Evolutionary conservation across 1,140 invertebrate species (phyloP), one percentile per base, ranked within the genome.

Genomic region (Tetramorium simillimum): DNA sequence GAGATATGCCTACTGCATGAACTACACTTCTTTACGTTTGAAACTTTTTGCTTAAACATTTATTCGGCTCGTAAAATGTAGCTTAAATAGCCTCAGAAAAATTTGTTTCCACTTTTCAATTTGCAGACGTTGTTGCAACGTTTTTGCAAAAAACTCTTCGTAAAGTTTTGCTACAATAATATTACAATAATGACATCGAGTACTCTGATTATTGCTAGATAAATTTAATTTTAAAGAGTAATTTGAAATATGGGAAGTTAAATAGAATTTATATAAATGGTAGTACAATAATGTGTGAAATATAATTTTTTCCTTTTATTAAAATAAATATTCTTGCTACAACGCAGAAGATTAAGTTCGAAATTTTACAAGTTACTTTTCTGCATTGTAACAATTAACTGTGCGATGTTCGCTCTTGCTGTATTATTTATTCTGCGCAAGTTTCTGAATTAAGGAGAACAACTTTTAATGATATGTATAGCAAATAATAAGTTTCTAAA

Each of bases 401-500:
- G 9, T 53, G n/a, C 9, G 18, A 53, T 40, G 46, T 43, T 58
- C 21, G 46, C 33, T 58, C 33, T 46, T 49, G 3, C 10, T 37
- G 21, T 18, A 51, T 67, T 24, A 14, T 53, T 40, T 70, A 40
- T 18, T 12, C 33, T 9, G 24, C 5, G 9, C 33, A 81, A 81
- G 16, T 81, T 81, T 70, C 65, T 81, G 53, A 70, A 43, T 53
- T 46, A 81, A 70, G 18, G 0, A 56, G 3, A 10, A 2, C n/a
- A 81, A 81, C 49, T 81, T 81, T 81, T 81, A 81, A 81, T 81
- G 21, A 81, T 70, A 81, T 70, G 49, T 40, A 81, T 81, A 56
- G 65, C 37, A 70, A 56, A 70, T 51, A 65, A 46, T 43, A 81
- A 53, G 78, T 43, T 81, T 33, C 49, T 43, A 33, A n/a, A 81